phyloP scores from a whole-genome alignment of 2,113 vertebrate species.

The Neofelis nebulosa region DNA sequence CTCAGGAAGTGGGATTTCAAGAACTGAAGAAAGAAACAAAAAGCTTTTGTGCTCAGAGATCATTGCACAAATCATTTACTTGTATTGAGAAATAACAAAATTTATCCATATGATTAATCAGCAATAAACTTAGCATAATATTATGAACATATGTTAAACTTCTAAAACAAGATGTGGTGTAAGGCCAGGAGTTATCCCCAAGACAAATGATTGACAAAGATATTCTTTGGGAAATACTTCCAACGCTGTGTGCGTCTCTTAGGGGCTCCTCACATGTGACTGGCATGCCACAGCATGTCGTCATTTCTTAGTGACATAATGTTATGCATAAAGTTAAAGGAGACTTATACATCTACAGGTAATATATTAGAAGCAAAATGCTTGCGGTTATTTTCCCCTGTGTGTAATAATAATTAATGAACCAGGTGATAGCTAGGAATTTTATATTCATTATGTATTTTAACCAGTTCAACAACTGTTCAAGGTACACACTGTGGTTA shows the following conservation, averaged over 20 bases:
- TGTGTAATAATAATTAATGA: background rate
- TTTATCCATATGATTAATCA: background rate
- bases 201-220: background rate
- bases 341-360: background rate
- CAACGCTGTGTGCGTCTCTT: background rate
- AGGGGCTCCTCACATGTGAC: background rate
- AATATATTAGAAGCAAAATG: background rate
- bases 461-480: background rate
- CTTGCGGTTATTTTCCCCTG: background rate
- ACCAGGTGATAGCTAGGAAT: background rate
- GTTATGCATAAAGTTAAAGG: background rate
- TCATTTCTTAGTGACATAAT: background rate
- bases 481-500: background rate
- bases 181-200: background rate
- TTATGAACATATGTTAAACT: conserved; percentile 22
- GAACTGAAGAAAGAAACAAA: background rate
- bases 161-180: background rate
- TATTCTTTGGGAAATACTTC: background rate
- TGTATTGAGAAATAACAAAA: conserved; percentile 17
- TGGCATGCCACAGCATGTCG: too few relatives aligned
- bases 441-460: background rate
- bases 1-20: background rate
- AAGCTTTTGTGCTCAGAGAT: background rate
- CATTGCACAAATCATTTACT: background rate
- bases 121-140: conserved; percentile 11